Evolutionary conservation across 2,888 invertebrate genomes (phyloP), one percentile per base, ranked within the genome.

Genomic region (Cerceris rybyensis): DNA sequence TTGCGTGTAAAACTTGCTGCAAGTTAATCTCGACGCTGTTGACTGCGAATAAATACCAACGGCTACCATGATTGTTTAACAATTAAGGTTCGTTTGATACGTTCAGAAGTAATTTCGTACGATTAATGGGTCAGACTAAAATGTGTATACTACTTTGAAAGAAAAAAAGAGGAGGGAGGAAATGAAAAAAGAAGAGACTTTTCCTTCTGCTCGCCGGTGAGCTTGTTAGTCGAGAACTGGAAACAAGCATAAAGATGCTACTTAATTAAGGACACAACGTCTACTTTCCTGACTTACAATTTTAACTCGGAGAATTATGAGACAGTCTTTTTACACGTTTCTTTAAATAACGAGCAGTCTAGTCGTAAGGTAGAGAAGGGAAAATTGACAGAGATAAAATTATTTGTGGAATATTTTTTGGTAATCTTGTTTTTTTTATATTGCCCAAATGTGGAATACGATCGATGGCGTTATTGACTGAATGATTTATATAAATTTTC

Each of bases 231-330:
- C 52, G 73, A 41, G 57, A 64, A 72, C 58, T 13, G 46, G 59
- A 63, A 59, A 72, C 66, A 61, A 74, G 42, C 58, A 39, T 61
- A 61, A 63, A 59, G 70, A 50, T 66, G 68, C 58, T 70, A 73
- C 66, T 80, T 69, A 66, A 79, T 80, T 70, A 70, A 69, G 59
- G 49, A 74, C 61, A 75, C 70, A 77, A 72, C 70, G 73, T 64
- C 64, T 79, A 79, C 76, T 69, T 79, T 65, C 64, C 58, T 67
- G 41, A 66, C 65, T 63, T 50, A 41, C 59, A 59, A 79, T 58
- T 69, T 63, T 64, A 66, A 61, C 69, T 71, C 59, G 50, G 7
- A 16, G 60, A 43, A 16, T 8, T 42, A 14, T 9, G 14, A 14
- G 50, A 59, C 43, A 41, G 52, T 59, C 14, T 41, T 28, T 58